phyloP scores from a whole-genome alignment of 2,113 vertebrate genomes.

The Oceanites oceanicus region DNA sequence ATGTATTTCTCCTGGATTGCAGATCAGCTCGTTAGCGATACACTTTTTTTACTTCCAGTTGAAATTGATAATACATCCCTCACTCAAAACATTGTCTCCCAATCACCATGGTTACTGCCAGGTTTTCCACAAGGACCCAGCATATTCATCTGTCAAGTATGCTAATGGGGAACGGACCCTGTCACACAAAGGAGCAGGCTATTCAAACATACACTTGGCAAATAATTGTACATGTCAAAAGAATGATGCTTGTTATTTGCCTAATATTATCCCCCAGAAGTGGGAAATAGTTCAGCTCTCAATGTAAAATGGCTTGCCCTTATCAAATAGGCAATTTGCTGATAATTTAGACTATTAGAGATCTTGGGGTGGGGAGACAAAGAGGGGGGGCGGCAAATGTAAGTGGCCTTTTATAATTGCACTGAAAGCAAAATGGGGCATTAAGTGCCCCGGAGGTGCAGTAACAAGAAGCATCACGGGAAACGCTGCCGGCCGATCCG shows the following conservation, averaged over 20 bases:
- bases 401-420: constrained; percentile 74
- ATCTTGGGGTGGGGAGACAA: constrained; percentile 65
- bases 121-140: constrained; percentile 65
- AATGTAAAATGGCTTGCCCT: constrained; percentile 73
- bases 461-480: constrained; percentile 44
- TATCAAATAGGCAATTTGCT: constrained; percentile 74
- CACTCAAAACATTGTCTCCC: constrained; percentile 67
- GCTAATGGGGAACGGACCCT: constrained; percentile 68
- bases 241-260: constrained; percentile 78
- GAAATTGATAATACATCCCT: constrained; percentile 66
- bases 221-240: constrained; percentile 81
- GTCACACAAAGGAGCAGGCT: constrained; percentile 73
- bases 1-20: constrained; percentile 22
- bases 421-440: constrained; percentile 66
- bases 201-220: constrained; percentile 77
- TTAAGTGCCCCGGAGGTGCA: constrained; percentile 47
- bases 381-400: constrained; percentile 7
- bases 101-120: constrained; percentile 76
- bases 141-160: constrained; percentile 73
- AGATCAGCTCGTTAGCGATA: constrained; percentile 46
- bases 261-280: constrained; percentile 75
- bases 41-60: constrained; percentile 33
- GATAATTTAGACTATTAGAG: constrained; percentile 72
- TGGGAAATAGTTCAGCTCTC: constrained; percentile 70
- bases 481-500: not conserved